Conservation (phyloP, 1,140 invertebrate genomes). For the Cepaea nemoralis region DNA sequence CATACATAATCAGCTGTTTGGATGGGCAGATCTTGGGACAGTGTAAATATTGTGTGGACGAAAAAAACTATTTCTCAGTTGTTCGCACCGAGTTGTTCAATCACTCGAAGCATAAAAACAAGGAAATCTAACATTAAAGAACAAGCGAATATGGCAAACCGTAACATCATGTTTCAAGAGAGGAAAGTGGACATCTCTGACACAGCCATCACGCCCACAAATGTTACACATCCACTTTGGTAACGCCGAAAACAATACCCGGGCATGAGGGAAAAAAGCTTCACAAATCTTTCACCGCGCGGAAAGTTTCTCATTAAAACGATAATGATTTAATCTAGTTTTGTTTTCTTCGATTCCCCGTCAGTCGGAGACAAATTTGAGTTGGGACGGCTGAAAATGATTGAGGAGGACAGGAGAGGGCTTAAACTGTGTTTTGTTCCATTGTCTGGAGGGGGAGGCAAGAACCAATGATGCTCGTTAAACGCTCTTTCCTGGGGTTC, state of each 20-base stretch:
- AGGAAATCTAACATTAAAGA: too few relatives aligned
- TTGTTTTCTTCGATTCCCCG: constrained; percentile 1
- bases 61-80: too few relatives aligned
- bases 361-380: not conserved
- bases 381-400: not conserved
- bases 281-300: not conserved
- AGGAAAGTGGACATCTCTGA: not conserved
- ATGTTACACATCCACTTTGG: not conserved
- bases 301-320: constrained; percentile 12
- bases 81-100: too few relatives aligned
- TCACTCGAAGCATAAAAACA: too few relatives aligned
- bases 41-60: too few relatives aligned
- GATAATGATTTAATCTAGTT: constrained; percentile 18
- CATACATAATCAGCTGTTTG: too few relatives aligned
- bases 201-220: not conserved
- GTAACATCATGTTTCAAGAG: not conserved
- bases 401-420: constrained; percentile 18
- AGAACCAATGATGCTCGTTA: constrained; percentile 7
- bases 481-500: constrained; percentile 17
- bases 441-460: not conserved
- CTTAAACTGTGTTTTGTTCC: not conserved
- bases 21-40: too few relatives aligned
- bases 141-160: not conserved
- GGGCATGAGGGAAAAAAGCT: not conserved
- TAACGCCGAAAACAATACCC: not conserved